A percentile compares a stretch with the other conserved stretches of the same genome.
Conservation (phyloP, 2,888 invertebrate genomes). For the Tetheella fluctuosa region DNA sequence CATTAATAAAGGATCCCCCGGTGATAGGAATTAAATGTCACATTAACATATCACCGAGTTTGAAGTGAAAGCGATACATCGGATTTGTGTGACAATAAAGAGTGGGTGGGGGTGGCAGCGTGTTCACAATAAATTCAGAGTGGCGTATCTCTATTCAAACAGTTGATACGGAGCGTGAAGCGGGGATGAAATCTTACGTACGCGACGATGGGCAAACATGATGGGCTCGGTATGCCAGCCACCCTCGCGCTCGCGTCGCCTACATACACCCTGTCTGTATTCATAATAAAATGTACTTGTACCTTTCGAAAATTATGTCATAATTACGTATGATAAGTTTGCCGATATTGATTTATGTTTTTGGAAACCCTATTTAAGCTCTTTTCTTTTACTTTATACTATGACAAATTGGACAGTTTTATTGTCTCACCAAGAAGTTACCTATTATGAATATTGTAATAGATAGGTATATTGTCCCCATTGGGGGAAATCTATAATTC, state of each 20-base stretch:
- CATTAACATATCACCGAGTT: conserved; percentile 78
- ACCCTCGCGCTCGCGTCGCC: conserved; percentile 31
- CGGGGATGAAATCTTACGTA: conserved; percentile 69
- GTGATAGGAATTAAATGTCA: conserved; percentile 78
- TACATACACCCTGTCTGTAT: not conserved
- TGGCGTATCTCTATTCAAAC: conserved; percentile 82
- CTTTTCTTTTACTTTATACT: too few relatives aligned
- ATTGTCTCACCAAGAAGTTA: too few relatives aligned
- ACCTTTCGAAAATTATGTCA: not conserved
- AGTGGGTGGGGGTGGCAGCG: conserved; percentile 39
- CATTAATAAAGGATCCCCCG: conserved; percentile 59
- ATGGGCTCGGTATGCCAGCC: conserved; percentile 28
- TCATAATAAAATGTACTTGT: conserved; percentile 2
- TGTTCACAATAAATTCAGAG: conserved; percentile 78
- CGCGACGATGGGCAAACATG: conserved; percentile 74
- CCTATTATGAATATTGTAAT: too few relatives aligned
- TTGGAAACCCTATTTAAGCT: not conserved
- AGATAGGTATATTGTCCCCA: too few relatives aligned
- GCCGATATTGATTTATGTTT: conserved; percentile 25
- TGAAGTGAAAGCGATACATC: conserved; percentile 78
- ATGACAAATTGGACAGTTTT: too few relatives aligned
- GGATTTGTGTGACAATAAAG: conserved; percentile 77
- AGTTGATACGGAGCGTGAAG: conserved; percentile 76
- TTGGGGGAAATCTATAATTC: too few relatives aligned
- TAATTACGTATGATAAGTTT: not conserved